Percentiles rank a stretch among this genome's conserved stretches.
Conservation (phyloP, 2,888 invertebrate genomes). For the Drepanosiphum platanoidis region DNA sequence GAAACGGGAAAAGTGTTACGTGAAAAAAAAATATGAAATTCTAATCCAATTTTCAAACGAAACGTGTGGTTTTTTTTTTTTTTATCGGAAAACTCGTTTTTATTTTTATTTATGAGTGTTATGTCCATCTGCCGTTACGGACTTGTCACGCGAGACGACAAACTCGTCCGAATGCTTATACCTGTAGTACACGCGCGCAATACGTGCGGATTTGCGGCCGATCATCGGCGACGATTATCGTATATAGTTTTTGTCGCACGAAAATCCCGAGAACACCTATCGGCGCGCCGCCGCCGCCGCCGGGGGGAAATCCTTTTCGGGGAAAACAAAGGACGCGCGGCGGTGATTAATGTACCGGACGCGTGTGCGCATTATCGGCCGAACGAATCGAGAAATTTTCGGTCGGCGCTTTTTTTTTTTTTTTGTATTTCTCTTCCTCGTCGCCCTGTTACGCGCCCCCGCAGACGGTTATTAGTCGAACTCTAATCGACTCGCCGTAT, state of each 20-base stretch:
- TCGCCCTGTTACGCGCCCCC: neutral
- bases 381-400: conserved; percentile 11
- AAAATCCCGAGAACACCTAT: neutral
- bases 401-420: neutral
- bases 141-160: neutral
- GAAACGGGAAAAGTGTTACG: no score
- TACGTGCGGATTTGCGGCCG: no score
- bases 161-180: no score
- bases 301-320: conserved; percentile 1
- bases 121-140: no score
- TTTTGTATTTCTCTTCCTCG: neutral
- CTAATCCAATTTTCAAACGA: no score
- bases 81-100: no score
- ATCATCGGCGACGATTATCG: no score
- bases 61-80: no score
- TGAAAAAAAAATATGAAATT: no score
- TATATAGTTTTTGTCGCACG: neutral
- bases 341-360: conserved; percentile 18
- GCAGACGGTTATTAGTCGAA: conserved; percentile 14
- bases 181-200: no score
- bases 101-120: no score
- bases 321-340: no score
- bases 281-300: neutral
- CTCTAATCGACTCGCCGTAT: neutral
- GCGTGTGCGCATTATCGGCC: neutral